Conservation (phyloP, 2,888 invertebrate genomes). For the Dioctria rufipes region DNA sequence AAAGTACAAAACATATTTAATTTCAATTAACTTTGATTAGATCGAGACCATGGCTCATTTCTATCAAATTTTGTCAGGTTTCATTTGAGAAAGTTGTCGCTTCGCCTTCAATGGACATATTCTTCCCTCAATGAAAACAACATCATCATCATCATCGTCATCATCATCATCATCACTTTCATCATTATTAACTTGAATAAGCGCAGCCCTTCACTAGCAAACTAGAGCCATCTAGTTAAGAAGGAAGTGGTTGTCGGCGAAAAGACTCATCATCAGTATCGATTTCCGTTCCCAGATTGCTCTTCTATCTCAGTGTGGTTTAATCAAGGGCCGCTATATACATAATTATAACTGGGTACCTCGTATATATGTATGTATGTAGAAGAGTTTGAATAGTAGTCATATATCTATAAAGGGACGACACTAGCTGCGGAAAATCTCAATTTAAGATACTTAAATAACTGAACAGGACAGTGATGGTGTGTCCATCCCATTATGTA, state of each 20-base stretch:
- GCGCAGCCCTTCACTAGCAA: background rate
- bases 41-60: background rate
- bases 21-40: conserved; percentile 25
- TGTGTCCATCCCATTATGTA: conserved; percentile 3
- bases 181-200: background rate
- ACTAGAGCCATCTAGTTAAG: background rate
- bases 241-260: conserved; percentile 20
- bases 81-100: background rate
- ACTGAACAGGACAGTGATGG: background rate
- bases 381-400: no score
- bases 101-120: background rate
- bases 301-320: background rate
- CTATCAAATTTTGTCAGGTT: background rate
- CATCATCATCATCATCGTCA: background rate
- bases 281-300: conserved; percentile 13
- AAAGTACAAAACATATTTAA: conserved; percentile 14
- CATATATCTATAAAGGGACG: background rate
- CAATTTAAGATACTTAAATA: conserved; percentile 48
- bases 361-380: no score
- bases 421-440: conserved; percentile 44
- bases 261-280: conserved; percentile 26
- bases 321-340: background rate
- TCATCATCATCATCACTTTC: background rate
- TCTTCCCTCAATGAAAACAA: background rate
- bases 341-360: background rate